Percentiles rank a stretch among this genome's conserved stretches.
Conservation (phyloP, 2,888 invertebrate genomes). For the Epinotia demarniana region DNA sequence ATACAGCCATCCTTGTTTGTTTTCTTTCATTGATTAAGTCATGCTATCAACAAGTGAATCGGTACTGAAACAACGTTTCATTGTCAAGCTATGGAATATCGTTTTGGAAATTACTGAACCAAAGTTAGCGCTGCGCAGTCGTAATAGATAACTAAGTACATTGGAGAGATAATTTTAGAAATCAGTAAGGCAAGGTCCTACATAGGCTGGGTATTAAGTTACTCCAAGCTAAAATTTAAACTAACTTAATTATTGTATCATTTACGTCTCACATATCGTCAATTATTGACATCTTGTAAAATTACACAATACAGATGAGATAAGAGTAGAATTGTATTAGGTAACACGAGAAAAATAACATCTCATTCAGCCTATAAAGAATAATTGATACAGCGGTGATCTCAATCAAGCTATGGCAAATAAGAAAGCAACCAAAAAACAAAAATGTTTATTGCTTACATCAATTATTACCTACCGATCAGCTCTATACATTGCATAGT, state of each 20-base stretch:
- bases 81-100: not conserved
- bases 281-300: conserved; percentile 5
- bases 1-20: conserved; percentile 28
- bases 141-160: not conserved
- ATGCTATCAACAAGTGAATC: conserved; percentile 17
- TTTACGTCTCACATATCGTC: conserved; percentile 1
- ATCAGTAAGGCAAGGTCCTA: not conserved
- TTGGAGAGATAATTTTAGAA: not conserved
- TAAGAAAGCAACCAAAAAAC: too few species aligned
- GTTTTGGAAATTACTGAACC: not conserved
- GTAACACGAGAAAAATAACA: not conserved
- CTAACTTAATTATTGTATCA: not conserved
- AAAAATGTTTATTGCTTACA: too few species aligned
- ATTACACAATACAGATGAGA: not conserved
- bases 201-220: not conserved
- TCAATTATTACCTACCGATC: too few species aligned
- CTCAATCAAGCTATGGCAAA: not conserved
- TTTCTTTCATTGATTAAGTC: conserved; percentile 32
- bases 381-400: not conserved
- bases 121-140: not conserved
- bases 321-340: not conserved
- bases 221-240: not conserved
- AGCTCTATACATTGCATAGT: not conserved
- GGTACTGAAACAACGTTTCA: not conserved
- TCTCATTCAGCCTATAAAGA: not conserved